A percentile compares a stretch with the other conserved stretches of the same genome.
Conservation (phyloP, 35 echinoderm and acorn worm genomes). For the Ophioderma brevispina region DNA sequence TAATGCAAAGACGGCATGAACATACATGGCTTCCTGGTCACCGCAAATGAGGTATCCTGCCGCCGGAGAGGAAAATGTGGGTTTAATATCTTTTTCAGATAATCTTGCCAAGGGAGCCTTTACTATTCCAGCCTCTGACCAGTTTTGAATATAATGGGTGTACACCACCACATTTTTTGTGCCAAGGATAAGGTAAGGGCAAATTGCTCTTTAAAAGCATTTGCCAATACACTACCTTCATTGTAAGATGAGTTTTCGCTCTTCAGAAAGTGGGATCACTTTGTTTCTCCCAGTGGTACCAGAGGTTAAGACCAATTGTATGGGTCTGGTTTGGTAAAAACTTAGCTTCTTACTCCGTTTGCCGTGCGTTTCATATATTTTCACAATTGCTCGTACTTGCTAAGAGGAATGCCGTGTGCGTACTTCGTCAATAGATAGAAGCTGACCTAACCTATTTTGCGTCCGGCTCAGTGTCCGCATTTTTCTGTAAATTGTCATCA, state of each 20-base stretch:
- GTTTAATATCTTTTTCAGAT: background rate
- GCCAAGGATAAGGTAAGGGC: too few relatives aligned
- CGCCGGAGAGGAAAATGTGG: slow-evolving; percentile 13
- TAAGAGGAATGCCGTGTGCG: too few relatives aligned
- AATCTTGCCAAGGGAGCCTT: slow-evolving; percentile 13
- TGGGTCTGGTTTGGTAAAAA: too few relatives aligned
- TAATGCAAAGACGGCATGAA: slow-evolving; percentile 80
- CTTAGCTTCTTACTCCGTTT: too few relatives aligned
- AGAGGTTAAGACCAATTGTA: background rate
- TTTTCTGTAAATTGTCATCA: too few relatives aligned
- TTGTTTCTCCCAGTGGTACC: background rate
- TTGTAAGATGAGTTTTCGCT: background rate
- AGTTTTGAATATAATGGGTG: background rate
- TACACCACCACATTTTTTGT: background rate
- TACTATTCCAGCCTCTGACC: slow-evolving; percentile 19
- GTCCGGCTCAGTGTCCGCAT: too few relatives aligned
- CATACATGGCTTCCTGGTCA: slow-evolving; percentile 74
- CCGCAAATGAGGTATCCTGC: slow-evolving; percentile 69
- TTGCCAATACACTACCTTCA: background rate
- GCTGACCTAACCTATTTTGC: too few relatives aligned
- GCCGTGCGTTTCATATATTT: too few relatives aligned
- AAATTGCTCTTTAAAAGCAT: background rate
- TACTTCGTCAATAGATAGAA: too few relatives aligned
- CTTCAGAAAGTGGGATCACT: background rate
- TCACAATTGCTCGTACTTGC: too few relatives aligned